These are phyloP conservation scores for Melanchra persicariae DNA, from an alignment of 2,888 invertebrate species.

Conservation along the genomic window DNA sequence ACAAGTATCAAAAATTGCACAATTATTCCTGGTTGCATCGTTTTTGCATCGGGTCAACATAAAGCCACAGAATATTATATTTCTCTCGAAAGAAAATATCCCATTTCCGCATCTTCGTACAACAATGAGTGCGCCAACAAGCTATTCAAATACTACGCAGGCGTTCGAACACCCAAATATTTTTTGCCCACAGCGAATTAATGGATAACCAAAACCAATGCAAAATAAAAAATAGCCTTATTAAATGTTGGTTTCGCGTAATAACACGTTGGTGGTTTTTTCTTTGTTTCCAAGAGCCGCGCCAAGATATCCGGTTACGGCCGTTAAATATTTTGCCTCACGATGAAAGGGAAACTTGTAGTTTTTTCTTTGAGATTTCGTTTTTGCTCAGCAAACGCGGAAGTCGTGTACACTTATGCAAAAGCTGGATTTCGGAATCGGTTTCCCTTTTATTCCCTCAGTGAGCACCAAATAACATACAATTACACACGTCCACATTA, in stretches of 20 bases:
- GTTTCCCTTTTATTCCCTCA: conserved; percentile 85
- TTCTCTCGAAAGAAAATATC: conserved; percentile 91
- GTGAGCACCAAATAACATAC: conserved; percentile 83
- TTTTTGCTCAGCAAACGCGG: conserved; percentile 88
- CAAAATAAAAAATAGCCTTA: conserved; percentile 89
- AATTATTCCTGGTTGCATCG: conserved; percentile 78
- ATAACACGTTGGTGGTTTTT: conserved; percentile 90
- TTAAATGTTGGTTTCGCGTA: conserved; percentile 91
- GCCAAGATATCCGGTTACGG: conserved; percentile 90
- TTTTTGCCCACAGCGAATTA: conserved; percentile 88
- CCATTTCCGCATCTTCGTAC: conserved; percentile 91
- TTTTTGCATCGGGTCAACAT: conserved; percentile 87
- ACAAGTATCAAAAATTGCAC: conserved; percentile 73
- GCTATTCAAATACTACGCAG: conserved; percentile 89
- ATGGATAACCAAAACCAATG: conserved; percentile 90
- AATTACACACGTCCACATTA: conserved; percentile 83
- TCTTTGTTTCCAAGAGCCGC: conserved; percentile 89
- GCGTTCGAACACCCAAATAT: conserved; percentile 82
- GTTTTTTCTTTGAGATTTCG: conserved; percentile 86
- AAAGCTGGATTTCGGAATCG: conserved; percentile 86
- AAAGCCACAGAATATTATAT: conserved; percentile 89
- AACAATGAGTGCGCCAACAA: conserved; percentile 88
- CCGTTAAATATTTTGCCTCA: conserved; percentile 90
- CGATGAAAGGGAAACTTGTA: conserved; percentile 89
- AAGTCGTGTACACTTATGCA: conserved; percentile 89